Percentiles rank a stretch among this genome's conserved stretches.
Conservation (phyloP, 2,113 vertebrate species). For the Dolichotis patagonum region DNA sequence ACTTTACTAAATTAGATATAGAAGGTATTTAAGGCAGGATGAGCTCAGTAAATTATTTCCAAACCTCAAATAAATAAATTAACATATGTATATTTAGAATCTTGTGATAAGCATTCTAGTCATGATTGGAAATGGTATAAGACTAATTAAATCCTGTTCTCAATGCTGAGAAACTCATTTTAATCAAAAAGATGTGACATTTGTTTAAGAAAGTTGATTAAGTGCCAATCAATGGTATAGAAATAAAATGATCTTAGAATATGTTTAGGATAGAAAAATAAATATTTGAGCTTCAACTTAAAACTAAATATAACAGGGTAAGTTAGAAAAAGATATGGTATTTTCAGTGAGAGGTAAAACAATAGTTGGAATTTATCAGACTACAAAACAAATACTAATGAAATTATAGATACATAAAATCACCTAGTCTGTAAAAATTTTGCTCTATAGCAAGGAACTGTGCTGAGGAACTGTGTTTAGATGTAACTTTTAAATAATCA, state of each 20-base stretch:
- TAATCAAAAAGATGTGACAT: not conserved
- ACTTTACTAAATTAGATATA: not conserved
- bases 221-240: not conserved
- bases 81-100: not conserved
- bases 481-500: not conserved
- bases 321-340: not conserved
- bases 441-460: not conserved
- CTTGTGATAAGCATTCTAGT: not conserved
- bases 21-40: not conserved
- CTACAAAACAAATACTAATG: not conserved
- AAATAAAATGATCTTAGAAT: not conserved
- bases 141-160: not conserved
- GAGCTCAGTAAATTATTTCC: not conserved
- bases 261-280: not conserved
- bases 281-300: not conserved
- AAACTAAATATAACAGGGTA: not conserved
- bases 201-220: not conserved
- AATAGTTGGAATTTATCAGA: not conserved
- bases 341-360: not conserved
- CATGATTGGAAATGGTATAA: not conserved
- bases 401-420: not conserved
- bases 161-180: not conserved
- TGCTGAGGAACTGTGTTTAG: not conserved
- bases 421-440: not conserved
- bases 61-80: not conserved